A percentile compares a stretch with the other conserved stretches of the same genome.
Conservation (phyloP, 2,113 vertebrate species). For the Tringa solitaria region DNA sequence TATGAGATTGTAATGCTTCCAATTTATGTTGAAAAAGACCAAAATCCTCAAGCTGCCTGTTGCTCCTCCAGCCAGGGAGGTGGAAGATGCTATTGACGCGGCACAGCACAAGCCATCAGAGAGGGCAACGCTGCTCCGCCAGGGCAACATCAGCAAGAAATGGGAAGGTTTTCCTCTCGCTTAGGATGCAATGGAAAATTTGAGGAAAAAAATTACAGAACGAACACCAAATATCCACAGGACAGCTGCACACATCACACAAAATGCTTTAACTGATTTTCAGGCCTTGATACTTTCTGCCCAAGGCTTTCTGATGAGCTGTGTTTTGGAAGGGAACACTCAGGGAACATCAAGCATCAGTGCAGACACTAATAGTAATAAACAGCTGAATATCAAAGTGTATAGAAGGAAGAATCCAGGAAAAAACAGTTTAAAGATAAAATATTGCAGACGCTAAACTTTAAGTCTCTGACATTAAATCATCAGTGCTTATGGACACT, state of each 20-base stretch:
- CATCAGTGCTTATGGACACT: background rate
- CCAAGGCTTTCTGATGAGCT: background rate
- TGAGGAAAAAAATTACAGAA: background rate
- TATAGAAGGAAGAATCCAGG: background rate
- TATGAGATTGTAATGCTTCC: slow-evolving; percentile 43
- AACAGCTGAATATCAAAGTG: background rate
- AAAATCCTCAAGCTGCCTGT: slow-evolving; percentile 8
- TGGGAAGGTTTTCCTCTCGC: background rate
- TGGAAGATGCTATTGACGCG: background rate
- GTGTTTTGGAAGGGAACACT: background rate
- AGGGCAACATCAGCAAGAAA: background rate
- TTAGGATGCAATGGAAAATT: background rate
- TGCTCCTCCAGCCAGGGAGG: background rate
- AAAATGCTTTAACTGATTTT: background rate
- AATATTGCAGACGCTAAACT: background rate
- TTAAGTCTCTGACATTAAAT: background rate
- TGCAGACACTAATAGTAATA: background rate
- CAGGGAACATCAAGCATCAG: background rate
- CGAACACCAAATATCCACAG: background rate
- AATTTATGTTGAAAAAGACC: slow-evolving; percentile 25
- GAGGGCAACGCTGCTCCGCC: background rate
- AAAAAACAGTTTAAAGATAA: background rate
- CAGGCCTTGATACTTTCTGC: background rate
- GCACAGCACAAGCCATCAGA: background rate
- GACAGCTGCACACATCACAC: background rate